These are phyloP conservation scores for Cyclina sinensis DNA, from an alignment of 1,140 invertebrate genomes.

Conservation along the genomic window DNA sequence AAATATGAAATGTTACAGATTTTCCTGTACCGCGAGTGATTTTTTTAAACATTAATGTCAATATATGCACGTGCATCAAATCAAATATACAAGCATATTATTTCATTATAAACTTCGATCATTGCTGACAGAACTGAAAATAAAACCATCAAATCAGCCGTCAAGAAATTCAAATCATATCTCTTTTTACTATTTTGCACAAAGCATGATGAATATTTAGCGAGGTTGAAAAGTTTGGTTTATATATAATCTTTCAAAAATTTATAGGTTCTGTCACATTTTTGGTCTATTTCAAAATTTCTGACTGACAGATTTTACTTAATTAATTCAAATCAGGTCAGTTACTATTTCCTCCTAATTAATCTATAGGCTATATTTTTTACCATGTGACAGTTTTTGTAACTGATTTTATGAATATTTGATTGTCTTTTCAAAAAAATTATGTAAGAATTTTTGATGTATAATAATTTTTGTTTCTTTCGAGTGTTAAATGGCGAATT, in stretches of 20 bases:
- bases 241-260: constrained; percentile 12
- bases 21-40: not conserved
- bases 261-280: constrained; percentile 32
- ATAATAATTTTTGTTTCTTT: constrained; percentile 19
- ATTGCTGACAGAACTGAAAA: constrained; percentile 25
- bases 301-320: constrained; percentile 16
- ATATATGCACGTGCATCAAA: constrained; percentile 16
- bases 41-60: constrained; percentile 22
- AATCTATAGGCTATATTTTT: constrained; percentile 32
- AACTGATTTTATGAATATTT: constrained; percentile 34
- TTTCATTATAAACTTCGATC: constrained; percentile 33
- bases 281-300: not conserved
- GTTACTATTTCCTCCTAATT: constrained; percentile 20
- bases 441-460: not conserved
- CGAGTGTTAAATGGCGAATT: constrained; percentile 2
- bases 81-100: not conserved
- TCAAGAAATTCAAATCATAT: constrained; percentile 11
- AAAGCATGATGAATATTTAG: constrained; percentile 31
- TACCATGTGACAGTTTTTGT: constrained; percentile 8
- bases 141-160: constrained; percentile 26
- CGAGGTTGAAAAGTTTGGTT: not conserved
- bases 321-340: constrained; percentile 43
- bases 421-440: constrained; percentile 14
- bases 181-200: not conserved
- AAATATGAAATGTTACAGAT: not conserved